These are phyloP conservation scores for Dyspetes luteomarginatus DNA, from an alignment of 2,888 invertebrate species.

Conservation along the genomic window DNA sequence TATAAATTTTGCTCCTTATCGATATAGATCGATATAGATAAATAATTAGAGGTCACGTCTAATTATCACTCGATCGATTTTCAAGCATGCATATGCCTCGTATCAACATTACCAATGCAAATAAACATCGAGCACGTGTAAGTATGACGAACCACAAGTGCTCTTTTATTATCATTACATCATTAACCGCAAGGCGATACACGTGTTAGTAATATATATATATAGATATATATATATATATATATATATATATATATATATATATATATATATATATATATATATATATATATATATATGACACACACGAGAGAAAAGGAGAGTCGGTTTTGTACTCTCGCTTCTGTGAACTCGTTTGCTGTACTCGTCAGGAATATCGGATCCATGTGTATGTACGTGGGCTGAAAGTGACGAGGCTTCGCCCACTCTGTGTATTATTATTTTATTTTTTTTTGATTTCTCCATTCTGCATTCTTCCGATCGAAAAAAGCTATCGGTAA, in stretches of 20 bases:
- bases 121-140: neutral
- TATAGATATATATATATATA: too few species aligned
- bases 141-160: conserved; percentile 3
- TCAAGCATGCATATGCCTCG: neutral
- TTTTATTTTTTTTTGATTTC: conserved; percentile 53
- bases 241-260: too few species aligned
- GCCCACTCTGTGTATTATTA: conserved; percentile 68
- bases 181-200: conserved; percentile 37
- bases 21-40: too few species aligned
- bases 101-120: neutral
- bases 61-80: neutral
- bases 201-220: conserved; percentile 5
- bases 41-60: neutral
- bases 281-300: neutral
- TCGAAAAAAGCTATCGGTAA: conserved; percentile 17
- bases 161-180: conserved; percentile 42
- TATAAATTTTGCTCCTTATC: too few species aligned
- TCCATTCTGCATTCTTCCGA: conserved; percentile 65
- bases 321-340: conserved; percentile 39
- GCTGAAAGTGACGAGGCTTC: conserved; percentile 69
- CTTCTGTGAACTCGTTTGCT: conserved; percentile 50
- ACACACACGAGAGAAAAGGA: neutral
- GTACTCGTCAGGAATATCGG: conserved; percentile 44
- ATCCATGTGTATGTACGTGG: conserved; percentile 68
- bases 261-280: too few species aligned